Evolutionary conservation across 2,113 vertebrate genomes (phyloP), one percentile per base, ranked within the genome.

Genomic region (Neogobius melanostomus): DNA sequence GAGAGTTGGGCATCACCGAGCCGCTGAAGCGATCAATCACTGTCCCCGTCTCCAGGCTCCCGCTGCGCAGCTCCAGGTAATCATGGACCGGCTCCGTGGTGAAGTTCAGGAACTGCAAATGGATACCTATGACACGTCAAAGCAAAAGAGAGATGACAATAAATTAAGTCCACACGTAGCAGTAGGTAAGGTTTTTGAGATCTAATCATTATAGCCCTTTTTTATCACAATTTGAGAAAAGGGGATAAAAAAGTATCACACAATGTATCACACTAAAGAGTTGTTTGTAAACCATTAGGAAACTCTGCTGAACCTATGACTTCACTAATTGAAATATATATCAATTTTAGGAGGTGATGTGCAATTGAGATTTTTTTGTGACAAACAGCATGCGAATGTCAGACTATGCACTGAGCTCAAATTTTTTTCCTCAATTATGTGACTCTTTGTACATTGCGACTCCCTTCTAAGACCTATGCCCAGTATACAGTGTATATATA

Each of bases 31-130:
- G 91, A 66, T 97, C 97, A 85, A 99, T 98, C 81, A 98, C 93
- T 14, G 93, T 93, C 68, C 94, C 96, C 4, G 89, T 94, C 76
- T 97, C 95, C 66, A 94, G 87, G 44, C 92, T 94, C 69, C 97
- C 97, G 70, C 95, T 97, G 73, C 95, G 93, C 43, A 99, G 94
- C 91, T 99, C 97, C 79, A 99, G 93, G 80, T 98, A 99, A 90
- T 99, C 97, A 14, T 99, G 97, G 78, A 98, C 98, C 1, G 96
- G 95, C 87, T 99, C 97, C 3, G 97, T 98, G 68, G 97, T 98
- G 88, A 98, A 98, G 93, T 99, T 99, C 59, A 95, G 85, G 91
- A 98, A 98, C 76, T 98, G 96, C 66, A 99, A 90, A 86, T 99
- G 96, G 79, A 98, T 97, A 74, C 97, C 97, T 99, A 86, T 73